Evolutionary conservation across 2,888 invertebrate species (phyloP), one percentile per base, ranked within the genome.

Genomic region (Conchocele bisecta): DNA sequence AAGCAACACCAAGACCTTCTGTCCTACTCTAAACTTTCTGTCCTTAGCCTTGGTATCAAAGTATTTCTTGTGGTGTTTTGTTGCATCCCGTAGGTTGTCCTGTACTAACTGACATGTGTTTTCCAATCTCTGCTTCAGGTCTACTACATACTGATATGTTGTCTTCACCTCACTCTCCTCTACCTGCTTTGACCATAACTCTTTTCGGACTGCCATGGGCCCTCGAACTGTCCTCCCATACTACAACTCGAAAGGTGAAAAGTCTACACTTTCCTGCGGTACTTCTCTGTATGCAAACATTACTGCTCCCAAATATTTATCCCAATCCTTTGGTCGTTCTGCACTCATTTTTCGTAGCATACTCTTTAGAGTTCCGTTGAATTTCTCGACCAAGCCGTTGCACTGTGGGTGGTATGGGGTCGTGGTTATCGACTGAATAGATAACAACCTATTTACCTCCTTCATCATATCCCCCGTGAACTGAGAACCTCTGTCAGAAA

Each of bases 241-340:
- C 15, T 81, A 26, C 13, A 81, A 42, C 35, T 81, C 72, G 54
- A 79, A 79, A 20, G 79, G 77, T 7, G 71, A 67, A 13, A 57
- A 20, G 44, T 17, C 73, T 59, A 48, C 69, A 53, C 73, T 72
- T 20, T 65, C 78, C 42, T 77, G 74, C 29, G 77, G 75, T n/a
- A 58, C 69, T 31, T 77, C 64, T 11, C 75, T 20, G 41, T 80
- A 78, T n/a, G 79, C 79, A 68, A 81, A 81, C 54, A 81, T 57
- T 29, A 65, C 54, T 9, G 75, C 37, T n/a, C 33, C 24, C 7
- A 79, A 13, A 46, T 71, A 77, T 39, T 59, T 59, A 56, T 78
- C 75, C 81, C 75, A 79, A 35, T 79, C 71, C 29, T 58, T 73
- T 6, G 73, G 75, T 26, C 51, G 29, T 29, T 78, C 75, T 15